phyloP scores from a whole-genome alignment of 2,888 invertebrate genomes.

The Lepidochitona cinerea region DNA sequence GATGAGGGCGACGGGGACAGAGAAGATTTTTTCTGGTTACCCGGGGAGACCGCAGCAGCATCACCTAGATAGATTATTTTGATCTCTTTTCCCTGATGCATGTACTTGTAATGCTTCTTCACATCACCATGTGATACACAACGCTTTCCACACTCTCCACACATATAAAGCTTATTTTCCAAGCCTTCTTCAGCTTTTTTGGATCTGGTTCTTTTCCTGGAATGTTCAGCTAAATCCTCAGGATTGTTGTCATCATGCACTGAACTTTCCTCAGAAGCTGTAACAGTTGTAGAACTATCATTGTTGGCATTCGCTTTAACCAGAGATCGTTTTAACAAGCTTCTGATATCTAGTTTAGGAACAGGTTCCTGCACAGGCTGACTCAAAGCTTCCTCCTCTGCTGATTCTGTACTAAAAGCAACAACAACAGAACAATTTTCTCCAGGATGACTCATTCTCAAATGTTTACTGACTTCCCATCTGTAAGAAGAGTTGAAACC shows the following conservation, averaged over 20 bases:
- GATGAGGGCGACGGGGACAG: not conserved
- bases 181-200: not conserved
- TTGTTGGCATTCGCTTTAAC: not conserved
- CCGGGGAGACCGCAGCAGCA: constrained; percentile 15
- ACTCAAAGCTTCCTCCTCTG: not conserved
- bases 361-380: not conserved
- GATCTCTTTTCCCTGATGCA: constrained; percentile 55
- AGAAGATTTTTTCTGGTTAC: not conserved
- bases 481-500: constrained; percentile 95
- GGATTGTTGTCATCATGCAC: not conserved
- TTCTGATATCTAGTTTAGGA: not conserved
- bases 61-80: constrained; percentile 50
- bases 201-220: not conserved
- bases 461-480: constrained; percentile 97
- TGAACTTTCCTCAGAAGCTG: not conserved
- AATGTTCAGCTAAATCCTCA: constrained; percentile 2
- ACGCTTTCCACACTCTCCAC: constrained; percentile 57
- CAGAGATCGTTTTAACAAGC: not conserved
- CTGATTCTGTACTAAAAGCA: constrained; percentile 8
- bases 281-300: not conserved
- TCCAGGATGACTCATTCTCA: constrained; percentile 74
- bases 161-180: constrained; percentile 49
- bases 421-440: constrained; percentile 44
- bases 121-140: constrained; percentile 54
- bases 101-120: constrained; percentile 60